A percentile compares a stretch with the other conserved stretches of the same genome.
These are phyloP conservation scores for Sebastes itinus DNA, from an alignment of 2,797 vertebrate genomes.

Conservation along the genomic window DNA sequence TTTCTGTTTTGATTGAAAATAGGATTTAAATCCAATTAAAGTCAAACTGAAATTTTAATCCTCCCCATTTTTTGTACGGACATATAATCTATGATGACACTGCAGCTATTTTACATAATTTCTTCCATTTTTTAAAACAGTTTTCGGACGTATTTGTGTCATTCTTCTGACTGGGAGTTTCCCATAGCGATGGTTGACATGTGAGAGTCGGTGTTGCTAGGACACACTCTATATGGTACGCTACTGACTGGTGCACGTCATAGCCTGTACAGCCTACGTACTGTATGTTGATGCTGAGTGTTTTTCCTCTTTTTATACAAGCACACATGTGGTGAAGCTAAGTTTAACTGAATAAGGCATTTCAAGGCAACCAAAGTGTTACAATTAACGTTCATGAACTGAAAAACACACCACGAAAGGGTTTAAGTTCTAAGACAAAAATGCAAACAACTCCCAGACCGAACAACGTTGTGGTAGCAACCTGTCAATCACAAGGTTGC, in stretches of 20 bases:
- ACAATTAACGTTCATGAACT: no score
- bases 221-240: no score
- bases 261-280: not conserved
- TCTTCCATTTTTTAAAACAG: not conserved
- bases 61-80: not conserved
- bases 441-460: no score
- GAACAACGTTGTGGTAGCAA: rapidly evolving
- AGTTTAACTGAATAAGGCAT: no score
- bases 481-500: no score
- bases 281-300: not conserved
- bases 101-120: not conserved
- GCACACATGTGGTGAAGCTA: not conserved
- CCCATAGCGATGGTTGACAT: not conserved
- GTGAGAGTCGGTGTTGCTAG: not conserved
- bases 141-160: not conserved
- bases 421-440: no score
- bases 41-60: not conserved
- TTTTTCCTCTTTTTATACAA: not conserved
- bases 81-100: not conserved
- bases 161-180: not conserved
- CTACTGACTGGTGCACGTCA: not conserved
- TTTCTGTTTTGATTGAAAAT: slow-evolving; percentile 13
- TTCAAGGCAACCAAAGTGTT: no score
- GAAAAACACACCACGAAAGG: no score
- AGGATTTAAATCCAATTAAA: not conserved